Base-by-base conservation (phyloP, 2,888 invertebrate species). In the Pachydiplax longipennis region DNA sequence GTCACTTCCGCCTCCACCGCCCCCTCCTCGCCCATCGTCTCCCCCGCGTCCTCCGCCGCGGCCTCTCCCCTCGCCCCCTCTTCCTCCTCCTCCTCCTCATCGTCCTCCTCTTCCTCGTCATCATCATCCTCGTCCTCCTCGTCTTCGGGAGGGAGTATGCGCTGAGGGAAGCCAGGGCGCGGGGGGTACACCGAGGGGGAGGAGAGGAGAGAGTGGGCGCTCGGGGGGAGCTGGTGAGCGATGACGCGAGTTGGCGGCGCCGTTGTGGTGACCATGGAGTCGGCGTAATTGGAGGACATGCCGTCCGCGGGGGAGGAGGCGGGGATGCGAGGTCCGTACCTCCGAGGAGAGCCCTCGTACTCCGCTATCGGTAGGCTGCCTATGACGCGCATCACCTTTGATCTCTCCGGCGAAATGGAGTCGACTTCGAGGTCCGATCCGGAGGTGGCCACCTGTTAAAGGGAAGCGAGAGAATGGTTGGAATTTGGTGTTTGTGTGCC, bases 301-400 rank as follows among this genome's bases (percentile, higher is more conserved):
- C 90, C 91, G 90, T 25, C 90, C 22, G 91, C 53, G 18, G 91
- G 90, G 35, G 91, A 82, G 25, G 91, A 73, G 73, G 92, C 90
- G 44, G 91, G 91, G 35, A 92, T 93, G 44, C 96, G 95, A 91
- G 96, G 95, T 6, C 98, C 98, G 93, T 98, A 98, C 92, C 98
- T 95, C 92, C 98, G 95, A 25, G 98, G 98, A 80, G 98, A 98
- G 25, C 98, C 98, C 92, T 98, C 98, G 93, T 98, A 98, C 93
- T 98, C 98, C 35, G 98, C 98, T 92, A 98, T 98, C n/a, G 98
- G 98, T 92, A 98, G 95, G 94, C 96, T 97, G 83, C 97, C 97
- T 93, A 97, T 97, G 80, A 97, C 96, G 93, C 96, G 95, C 58
- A 93, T 93, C 48, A 93, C 91, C 44, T 87, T 87, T 18, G 91